phyloP scores from a whole-genome alignment of 2,797 vertebrate species.

The Muscicapa striata region DNA sequence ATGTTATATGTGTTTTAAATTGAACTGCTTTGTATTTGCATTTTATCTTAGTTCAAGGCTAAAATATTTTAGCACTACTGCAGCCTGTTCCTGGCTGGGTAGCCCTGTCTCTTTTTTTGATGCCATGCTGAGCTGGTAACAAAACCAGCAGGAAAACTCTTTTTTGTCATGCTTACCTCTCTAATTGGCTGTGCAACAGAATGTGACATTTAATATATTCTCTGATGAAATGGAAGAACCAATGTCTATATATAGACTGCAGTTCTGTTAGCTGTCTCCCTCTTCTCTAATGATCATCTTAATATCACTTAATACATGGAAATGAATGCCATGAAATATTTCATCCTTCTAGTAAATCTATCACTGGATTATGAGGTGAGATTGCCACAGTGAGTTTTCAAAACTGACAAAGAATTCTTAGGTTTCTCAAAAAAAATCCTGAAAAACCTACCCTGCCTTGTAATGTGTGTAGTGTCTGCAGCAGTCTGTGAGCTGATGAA shows the following conservation, averaged over 20 bases:
- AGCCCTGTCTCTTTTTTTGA: not conserved
- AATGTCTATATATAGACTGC: conserved; percentile 43
- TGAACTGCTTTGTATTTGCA: not conserved
- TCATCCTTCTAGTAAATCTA: not conserved
- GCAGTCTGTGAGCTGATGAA: not conserved
- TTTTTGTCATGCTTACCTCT: conserved; percentile 46
- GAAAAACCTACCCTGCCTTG: not conserved
- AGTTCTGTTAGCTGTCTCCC: not conserved
- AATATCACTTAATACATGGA: not conserved
- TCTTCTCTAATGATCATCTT: not conserved
- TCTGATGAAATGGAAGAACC: conserved; percentile 40
- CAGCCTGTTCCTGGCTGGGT: conserved; percentile 16
- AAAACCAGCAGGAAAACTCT: conserved; percentile 54
- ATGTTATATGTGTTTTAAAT: not conserved
- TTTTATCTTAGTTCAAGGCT: not conserved
- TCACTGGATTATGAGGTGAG: not conserved
- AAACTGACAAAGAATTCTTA: not conserved
- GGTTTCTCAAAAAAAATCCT: not conserved
- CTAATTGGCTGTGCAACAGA: conserved; percentile 52
- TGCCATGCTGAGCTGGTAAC: conserved; percentile 36
- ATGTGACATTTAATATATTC: conserved; percentile 63
- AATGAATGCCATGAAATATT: not conserved
- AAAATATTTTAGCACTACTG: not conserved
- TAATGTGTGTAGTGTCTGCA: not conserved
- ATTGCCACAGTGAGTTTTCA: not conserved